Conservation (phyloP, 2,113 vertebrate species). For the Labrus mixtus region DNA sequence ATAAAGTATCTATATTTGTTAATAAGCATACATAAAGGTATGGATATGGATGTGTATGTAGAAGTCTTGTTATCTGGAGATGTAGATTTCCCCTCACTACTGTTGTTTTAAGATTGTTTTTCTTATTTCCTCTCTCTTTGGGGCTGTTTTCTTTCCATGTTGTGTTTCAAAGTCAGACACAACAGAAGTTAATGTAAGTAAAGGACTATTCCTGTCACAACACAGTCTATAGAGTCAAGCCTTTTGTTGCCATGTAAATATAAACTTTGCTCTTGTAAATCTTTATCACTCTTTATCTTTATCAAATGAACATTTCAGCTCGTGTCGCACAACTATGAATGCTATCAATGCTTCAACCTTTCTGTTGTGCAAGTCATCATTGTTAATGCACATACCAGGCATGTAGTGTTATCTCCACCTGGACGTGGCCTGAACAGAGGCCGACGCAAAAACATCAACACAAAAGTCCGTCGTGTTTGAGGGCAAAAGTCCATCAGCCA, state of each 20-base stretch:
- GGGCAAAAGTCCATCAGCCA: conserved; percentile 49
- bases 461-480: conserved; percentile 16
- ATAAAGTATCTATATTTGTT: no score
- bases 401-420: conserved; percentile 39
- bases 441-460: conserved; percentile 51
- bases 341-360: not conserved
- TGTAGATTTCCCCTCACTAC: no score
- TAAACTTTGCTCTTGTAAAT: no score
- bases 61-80: no score
- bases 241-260: not conserved
- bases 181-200: not conserved
- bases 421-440: conserved; percentile 21
- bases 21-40: no score
- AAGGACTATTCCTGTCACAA: not conserved
- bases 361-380: not conserved
- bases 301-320: not conserved
- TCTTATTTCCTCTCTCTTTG: not conserved
- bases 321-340: not conserved
- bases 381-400: not conserved
- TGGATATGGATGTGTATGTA: no score
- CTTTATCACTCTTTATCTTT: no score
- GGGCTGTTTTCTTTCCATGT: not conserved
- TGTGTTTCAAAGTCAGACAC: not conserved
- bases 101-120: no score
- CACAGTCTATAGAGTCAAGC: no score